These are phyloP conservation scores for Hepsetus odoe DNA, from an alignment of 2,113 vertebrate genomes.

Conservation along the genomic window DNA sequence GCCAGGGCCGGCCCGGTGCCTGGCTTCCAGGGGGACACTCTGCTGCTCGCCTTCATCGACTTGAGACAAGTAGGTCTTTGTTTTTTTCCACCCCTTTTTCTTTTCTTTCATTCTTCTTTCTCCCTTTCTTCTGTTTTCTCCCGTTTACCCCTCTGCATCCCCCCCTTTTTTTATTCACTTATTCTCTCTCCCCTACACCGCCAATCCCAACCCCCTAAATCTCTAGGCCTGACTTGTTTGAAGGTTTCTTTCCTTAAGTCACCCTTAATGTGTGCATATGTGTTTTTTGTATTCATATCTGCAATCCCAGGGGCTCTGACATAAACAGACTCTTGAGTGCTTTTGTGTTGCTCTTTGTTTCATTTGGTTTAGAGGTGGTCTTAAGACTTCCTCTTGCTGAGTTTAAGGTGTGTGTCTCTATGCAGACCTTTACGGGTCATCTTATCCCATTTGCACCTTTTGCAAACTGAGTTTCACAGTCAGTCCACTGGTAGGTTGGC, in stretches of 20 bases:
- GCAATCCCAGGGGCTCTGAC: slow-evolving; percentile 10
- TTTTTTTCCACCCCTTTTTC: slow-evolving; percentile 78
- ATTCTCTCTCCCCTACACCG: slow-evolving; percentile 44
- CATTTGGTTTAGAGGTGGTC: slow-evolving; percentile 23
- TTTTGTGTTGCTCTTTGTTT: slow-evolving; percentile 30
- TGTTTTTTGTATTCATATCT: slow-evolving; percentile 41
- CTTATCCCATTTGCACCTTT: slow-evolving; percentile 39
- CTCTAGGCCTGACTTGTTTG: slow-evolving; percentile 47
- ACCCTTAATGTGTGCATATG: slow-evolving; percentile 28
- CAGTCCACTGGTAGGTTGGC: slow-evolving; percentile 6
- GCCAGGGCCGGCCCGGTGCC: slow-evolving; percentile 99
- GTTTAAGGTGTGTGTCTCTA: slow-evolving; percentile 33
- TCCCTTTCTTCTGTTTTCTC: slow-evolving; percentile 52
- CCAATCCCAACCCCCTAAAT: slow-evolving; percentile 39
- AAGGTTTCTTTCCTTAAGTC: slow-evolving; percentile 43
- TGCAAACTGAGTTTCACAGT: slow-evolving; percentile 12
- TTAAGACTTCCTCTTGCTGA: slow-evolving; percentile 7
- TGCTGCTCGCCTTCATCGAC: slow-evolving; percentile 99
- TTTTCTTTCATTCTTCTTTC: slow-evolving; percentile 57
- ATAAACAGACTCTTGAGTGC: slow-evolving; percentile 20
- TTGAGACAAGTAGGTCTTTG: slow-evolving; percentile 99
- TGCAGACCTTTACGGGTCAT: slow-evolving; percentile 21
- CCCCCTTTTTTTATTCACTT: slow-evolving; percentile 41
- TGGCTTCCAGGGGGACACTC: slow-evolving; percentile 99
- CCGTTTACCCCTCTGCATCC: slow-evolving; percentile 56